Evolutionary conservation across 1,140 invertebrate genomes (phyloP).

Genomic region (Drosophila lini): DNA sequence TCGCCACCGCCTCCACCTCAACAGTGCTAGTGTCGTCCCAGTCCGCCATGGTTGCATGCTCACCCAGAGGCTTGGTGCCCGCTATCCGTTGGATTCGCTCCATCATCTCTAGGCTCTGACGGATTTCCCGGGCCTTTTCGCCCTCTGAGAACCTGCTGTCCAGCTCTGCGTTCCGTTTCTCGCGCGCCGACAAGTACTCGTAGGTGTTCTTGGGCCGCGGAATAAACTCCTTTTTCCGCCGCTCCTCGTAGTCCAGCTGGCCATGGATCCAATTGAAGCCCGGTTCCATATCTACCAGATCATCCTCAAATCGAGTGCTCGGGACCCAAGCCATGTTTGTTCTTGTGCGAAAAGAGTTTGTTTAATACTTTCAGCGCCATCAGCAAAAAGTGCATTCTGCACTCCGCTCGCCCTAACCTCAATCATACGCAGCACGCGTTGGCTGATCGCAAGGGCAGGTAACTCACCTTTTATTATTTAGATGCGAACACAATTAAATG

Average conservation of each 20-base stretch:
- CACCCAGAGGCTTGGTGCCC: slow-evolving; percentile 64
- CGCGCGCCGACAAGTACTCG: slow-evolving; percentile 26
- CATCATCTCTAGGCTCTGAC: slow-evolving; percentile 56
- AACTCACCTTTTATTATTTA: slow-evolving; percentile 6
- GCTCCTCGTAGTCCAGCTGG: slow-evolving; percentile 47
- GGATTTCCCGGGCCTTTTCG: slow-evolving; percentile 31
- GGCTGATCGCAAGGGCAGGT: neutral
- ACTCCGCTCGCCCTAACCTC: slow-evolving; percentile 17
- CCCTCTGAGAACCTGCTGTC: neutral
- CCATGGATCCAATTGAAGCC: slow-evolving; percentile 57
- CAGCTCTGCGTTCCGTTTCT: slow-evolving; percentile 38
- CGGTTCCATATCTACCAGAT: slow-evolving; percentile 63
- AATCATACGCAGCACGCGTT: neutral
- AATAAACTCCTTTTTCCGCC: slow-evolving; percentile 12
- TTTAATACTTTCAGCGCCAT: slow-evolving; percentile 6
- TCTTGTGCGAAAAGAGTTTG: slow-evolving; percentile 5
- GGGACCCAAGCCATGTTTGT: slow-evolving; percentile 70
- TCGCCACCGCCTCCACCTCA: slow-evolving; percentile 63
- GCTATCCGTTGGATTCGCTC: slow-evolving; percentile 67
- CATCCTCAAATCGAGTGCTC: slow-evolving; percentile 67
- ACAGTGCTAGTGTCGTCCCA: slow-evolving; percentile 63
- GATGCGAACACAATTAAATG: neutral
- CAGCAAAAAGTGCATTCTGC: slow-evolving; percentile 22
- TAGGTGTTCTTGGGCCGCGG: slow-evolving; percentile 55
- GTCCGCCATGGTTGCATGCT: slow-evolving; percentile 66